Percentiles rank a stretch among this genome's conserved stretches.
Evolutionary conservation across 2,888 invertebrate species (phyloP).

Genomic region (Caenorhabditis sp.): DNA sequence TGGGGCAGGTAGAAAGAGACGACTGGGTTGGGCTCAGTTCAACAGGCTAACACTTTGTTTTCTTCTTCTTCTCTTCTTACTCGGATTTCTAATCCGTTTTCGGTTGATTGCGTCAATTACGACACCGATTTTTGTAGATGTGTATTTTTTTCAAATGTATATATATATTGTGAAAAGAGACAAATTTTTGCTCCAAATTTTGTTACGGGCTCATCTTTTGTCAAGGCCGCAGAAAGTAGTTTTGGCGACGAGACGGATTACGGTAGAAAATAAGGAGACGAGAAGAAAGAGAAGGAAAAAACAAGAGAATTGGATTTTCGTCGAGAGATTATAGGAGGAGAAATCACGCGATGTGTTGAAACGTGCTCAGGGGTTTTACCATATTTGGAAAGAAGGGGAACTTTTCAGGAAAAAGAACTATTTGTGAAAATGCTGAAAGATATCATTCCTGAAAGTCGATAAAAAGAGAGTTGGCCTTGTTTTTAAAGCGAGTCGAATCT

Average conservation of each 20-base stretch:
- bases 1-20: slow-evolving; percentile 8
- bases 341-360: background rate
- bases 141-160: background rate
- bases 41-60: background rate
- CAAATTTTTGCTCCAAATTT: background rate
- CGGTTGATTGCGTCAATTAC: slow-evolving; percentile 45
- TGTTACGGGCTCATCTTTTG: background rate
- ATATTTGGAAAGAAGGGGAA: too few species aligned
- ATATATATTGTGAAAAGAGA: background rate
- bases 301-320: background rate
- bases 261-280: background rate
- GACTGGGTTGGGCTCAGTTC: background rate
- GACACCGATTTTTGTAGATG: slow-evolving; percentile 3
- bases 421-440: too few species aligned
- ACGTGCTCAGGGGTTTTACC: too few species aligned
- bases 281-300: background rate
- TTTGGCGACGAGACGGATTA: background rate
- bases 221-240: background rate
- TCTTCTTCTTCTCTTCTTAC: slow-evolving; percentile 11
- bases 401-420: too few species aligned
- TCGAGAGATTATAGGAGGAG: background rate
- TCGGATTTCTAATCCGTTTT: slow-evolving; percentile 26
- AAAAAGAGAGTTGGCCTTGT: too few species aligned
- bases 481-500: too few species aligned
- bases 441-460: too few species aligned